Evolutionary conservation across 2,797 vertebrate genomes (phyloP).

Genomic region (Spinus pinus): DNA sequence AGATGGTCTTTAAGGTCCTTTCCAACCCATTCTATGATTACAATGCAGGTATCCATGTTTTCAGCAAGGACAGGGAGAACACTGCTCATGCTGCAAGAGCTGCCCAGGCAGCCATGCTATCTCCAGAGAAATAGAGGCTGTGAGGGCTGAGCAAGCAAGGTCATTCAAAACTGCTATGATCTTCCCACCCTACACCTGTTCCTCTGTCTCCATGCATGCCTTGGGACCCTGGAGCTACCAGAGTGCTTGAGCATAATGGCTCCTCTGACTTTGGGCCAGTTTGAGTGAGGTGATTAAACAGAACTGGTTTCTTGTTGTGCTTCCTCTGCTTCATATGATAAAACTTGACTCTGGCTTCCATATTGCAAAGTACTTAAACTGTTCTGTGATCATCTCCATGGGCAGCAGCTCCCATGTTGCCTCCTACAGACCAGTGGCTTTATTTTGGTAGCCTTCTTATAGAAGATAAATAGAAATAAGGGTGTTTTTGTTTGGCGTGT

Average conservation of each 20-base stretch:
- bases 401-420: neutral
- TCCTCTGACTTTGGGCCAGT: neutral
- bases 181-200: neutral
- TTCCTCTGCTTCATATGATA: neutral
- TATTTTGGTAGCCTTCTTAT: neutral
- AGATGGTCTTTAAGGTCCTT: neutral
- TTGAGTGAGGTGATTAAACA: neutral
- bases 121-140: neutral
- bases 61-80: neutral
- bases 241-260: neutral
- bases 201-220: neutral
- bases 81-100: rapidly evolving
- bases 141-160: neutral
- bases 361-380: neutral
- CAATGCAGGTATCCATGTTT: neutral
- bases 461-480: neutral
- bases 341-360: neutral
- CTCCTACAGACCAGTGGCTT: neutral
- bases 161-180: neutral
- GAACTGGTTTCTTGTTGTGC: neutral
- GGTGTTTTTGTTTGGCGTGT: neutral
- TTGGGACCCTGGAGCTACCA: neutral
- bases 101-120: neutral
- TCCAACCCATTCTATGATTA: neutral
- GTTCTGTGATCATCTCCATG: neutral